Base-by-base conservation (phyloP, 1,140 invertebrate genomes). In the Brachionus rubens region DNA sequence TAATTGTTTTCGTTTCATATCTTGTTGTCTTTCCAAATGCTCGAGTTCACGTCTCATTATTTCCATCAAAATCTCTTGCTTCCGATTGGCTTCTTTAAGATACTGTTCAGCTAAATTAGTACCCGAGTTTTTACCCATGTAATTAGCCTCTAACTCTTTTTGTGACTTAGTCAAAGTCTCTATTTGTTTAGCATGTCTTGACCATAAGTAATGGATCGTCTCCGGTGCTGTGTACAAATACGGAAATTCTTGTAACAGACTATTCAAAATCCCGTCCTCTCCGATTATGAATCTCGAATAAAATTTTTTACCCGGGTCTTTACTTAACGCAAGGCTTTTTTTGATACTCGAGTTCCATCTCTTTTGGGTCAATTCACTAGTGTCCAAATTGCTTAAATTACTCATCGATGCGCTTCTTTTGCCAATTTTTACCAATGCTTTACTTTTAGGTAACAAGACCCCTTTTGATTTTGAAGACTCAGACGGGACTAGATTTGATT, bases 201-300 rank as follows among this genome's bases (percentile, higher is more conserved):
- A 76, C 82, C 82, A 84, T 30, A 85, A 75, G 48, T 84, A 81
- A 78, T 83, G 83, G 80, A 83, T 81, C 2, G 82, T 84, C 75
- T 83, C 80, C 2, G 80, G 78, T n/a, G 82, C 81, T 40, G 84
- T 77, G 65, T 84, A 79, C 36, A 85, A 79, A 77, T 82, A 79
- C 7, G 83, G 83, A 62, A 85, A 84, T 76, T 85, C 83, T 33
- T 83, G 81, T 10, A 84, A 36, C 46, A 85, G 19, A 36, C 46
- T 26, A 54, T 50, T 72, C 16, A 72, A 54, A 50, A 72, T 50
- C 9, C 68, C 68, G 16, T 72, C 68, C 41, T 54, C 46, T 24
- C 68, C 68, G 12, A 72, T 50, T 6, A 41, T n/a, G 24, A 50
- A 72, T 54, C 59, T 19, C 14, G 59, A 65, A 65, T 65, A 65